These are phyloP conservation scores for Ormyrus rosae DNA, from an alignment of 2,888 invertebrate species.

Conservation along the genomic window DNA sequence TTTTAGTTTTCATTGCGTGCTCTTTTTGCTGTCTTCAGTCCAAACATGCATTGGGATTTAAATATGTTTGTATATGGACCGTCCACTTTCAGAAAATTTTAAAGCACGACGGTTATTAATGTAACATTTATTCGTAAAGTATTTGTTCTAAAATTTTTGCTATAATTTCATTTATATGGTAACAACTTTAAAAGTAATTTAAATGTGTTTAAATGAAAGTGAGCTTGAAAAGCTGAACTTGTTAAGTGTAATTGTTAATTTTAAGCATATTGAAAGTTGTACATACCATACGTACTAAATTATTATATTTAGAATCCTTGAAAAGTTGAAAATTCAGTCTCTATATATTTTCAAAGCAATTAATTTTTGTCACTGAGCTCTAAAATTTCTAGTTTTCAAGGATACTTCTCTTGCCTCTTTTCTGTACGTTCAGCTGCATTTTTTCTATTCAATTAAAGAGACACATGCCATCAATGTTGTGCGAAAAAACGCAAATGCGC, in stretches of 20 bases:
- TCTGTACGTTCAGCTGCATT: conserved; percentile 53
- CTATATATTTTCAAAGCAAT: conserved; percentile 59
- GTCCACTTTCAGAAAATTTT: conserved; percentile 41
- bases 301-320: conserved; percentile 64
- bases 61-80: conserved; percentile 34
- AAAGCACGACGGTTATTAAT: conserved; percentile 29
- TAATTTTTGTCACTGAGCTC: conserved; percentile 50
- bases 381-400: conserved; percentile 60
- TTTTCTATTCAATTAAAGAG: conserved; percentile 52
- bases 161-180: conserved; percentile 28
- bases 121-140: conserved; percentile 20
- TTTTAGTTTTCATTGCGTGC: conserved; percentile 46
- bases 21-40: conserved; percentile 44
- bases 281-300: conserved; percentile 68
- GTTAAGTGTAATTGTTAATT: conserved; percentile 64
- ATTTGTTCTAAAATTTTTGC: conserved; percentile 45
- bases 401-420: conserved; percentile 59
- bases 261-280: conserved; percentile 68
- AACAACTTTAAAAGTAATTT: conserved; percentile 43
- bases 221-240: conserved; percentile 56
- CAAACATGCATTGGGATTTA: conserved; percentile 31
- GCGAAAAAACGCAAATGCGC: conserved; percentile 57
- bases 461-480: conserved; percentile 60
- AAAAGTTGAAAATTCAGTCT: conserved; percentile 58
- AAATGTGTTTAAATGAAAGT: conserved; percentile 37